Evolutionary conservation across 2,797 vertebrate genomes (phyloP).

Genomic region (Parauchenoglanis punctatus): DNA sequence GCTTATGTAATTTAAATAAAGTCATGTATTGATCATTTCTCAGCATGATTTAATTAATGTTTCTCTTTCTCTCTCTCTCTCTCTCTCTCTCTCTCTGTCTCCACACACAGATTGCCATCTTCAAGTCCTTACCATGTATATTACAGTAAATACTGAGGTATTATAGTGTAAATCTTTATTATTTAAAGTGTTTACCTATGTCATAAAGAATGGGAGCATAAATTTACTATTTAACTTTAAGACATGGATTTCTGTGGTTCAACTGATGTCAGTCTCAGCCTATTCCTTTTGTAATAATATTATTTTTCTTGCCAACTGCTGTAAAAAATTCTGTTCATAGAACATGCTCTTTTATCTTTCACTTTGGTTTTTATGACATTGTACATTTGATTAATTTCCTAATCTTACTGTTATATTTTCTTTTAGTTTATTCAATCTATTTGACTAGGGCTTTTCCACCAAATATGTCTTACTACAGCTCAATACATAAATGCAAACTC

Average conservation of each 20-base stretch:
- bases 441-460: background rate
- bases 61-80: constrained; percentile 47
- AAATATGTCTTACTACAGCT: background rate
- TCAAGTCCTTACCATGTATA: constrained; percentile 53
- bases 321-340: constrained; percentile 7
- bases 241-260: background rate
- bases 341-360: background rate
- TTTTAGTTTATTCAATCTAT: background rate
- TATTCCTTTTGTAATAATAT: constrained; percentile 9
- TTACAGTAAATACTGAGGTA: background rate
- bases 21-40: background rate
- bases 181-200: constrained; percentile 61
- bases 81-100: constrained; percentile 32
- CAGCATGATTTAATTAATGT: constrained; percentile 10
- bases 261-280: background rate
- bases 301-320: constrained; percentile 40
- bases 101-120: constrained; percentile 66
- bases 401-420: background rate
- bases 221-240: constrained; percentile 64
- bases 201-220: background rate
- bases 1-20: background rate
- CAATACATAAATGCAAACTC: background rate
- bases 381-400: background rate
- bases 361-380: background rate
- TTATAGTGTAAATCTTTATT: constrained; percentile 43